Evolutionary conservation across 2,797 vertebrate species (phyloP), one percentile per base, ranked within the genome.

Genomic region (Enoplosus armatus): DNA sequence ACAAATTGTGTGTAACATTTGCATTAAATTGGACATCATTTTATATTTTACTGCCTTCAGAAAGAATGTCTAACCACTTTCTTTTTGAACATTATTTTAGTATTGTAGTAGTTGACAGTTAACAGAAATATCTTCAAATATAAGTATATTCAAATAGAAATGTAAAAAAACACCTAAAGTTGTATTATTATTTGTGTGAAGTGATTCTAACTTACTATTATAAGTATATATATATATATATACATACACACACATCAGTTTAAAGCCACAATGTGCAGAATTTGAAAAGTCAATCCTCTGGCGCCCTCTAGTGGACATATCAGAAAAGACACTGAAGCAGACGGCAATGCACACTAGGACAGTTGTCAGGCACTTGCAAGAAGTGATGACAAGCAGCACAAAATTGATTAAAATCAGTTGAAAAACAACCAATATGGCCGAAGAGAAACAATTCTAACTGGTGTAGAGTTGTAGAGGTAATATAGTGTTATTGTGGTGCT

Each of bases 271-370:
- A 18, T 31, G 6, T 45, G 8, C 15, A 18, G 9, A 41, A 39
- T 26, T 31, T 22, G 8, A 50, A 53, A 50, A 31, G 8, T 0
- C 0, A 22, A 8, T 29, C 10, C 5, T 79, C 63, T 87, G 51
- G 50, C 24, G 31, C 58, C 76, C 37, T 9, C 78, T 77, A 7
- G 87, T 88, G 89, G 71, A 55, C 1, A 0, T 24, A 14, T 53
- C 0, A 15, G 29, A 62, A 22, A 74, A 64, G 8, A 41, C 54
- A 72, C 9, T 6, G 10, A 43, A 7, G 51, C 31, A 39, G 20
- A 9, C 29, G 54, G 15, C 1, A 63, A 18, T n/a, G 15, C 6
- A 29, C 29, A 45, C 8, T 5, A 5, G 4, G 20, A 41, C 8
- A 59, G 67, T 0, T 37, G 12, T 11, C 3, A 47, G 22, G 0